phyloP scores from a whole-genome alignment of 2,113 vertebrate species.

The Eulemur macaco region DNA sequence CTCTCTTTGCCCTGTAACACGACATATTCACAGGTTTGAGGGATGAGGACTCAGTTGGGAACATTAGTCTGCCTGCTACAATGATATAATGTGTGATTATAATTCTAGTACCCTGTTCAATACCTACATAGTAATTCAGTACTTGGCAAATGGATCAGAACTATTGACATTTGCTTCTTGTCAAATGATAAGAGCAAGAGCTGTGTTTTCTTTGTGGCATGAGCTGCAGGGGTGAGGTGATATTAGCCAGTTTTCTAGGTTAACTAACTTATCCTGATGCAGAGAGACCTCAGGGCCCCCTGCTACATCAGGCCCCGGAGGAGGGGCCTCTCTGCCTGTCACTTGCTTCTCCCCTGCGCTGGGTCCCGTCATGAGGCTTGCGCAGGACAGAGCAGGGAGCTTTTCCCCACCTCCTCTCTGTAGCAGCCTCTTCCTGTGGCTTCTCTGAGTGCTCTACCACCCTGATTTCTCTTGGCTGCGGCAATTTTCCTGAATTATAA shows the following conservation, averaged over 20 bases:
- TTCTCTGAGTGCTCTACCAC: neutral
- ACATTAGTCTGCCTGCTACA: neutral
- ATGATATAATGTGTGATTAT: neutral
- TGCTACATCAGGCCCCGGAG: neutral
- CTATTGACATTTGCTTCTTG: neutral
- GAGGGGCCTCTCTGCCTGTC: neutral
- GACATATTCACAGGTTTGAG: neutral
- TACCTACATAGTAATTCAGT: neutral
- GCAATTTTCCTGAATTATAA: slow-evolving; percentile 51
- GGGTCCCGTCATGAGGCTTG: accelerated
- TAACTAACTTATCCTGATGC: neutral
- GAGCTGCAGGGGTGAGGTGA: neutral
- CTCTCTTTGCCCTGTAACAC: neutral
- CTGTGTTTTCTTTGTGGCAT: neutral
- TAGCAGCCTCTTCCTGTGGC: neutral
- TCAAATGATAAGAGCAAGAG: neutral
- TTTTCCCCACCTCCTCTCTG: neutral
- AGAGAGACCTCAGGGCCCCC: neutral
- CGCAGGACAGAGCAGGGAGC: accelerated
- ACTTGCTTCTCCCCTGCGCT: neutral
- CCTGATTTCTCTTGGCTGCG: neutral
- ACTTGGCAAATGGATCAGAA: neutral
- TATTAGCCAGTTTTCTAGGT: neutral
- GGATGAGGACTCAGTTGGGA: neutral
- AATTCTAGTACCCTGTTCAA: neutral